Percentiles rank a stretch among this genome's conserved stretches.
These are phyloP conservation scores for Protosalanx chinensis DNA, from an alignment of 2,797 vertebrate genomes.

Conservation along the genomic window DNA sequence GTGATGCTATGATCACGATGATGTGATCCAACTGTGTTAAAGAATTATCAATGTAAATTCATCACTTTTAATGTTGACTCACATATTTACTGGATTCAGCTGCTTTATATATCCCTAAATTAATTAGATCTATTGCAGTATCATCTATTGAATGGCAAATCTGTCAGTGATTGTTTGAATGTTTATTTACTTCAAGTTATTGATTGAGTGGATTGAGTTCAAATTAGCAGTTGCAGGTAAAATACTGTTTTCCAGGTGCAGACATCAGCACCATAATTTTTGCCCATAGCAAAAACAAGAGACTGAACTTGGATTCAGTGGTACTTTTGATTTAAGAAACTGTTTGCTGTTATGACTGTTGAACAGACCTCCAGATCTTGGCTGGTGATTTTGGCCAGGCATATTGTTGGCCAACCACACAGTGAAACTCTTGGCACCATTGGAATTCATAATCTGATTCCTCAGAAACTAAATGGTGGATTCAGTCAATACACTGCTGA, in stretches of 20 bases:
- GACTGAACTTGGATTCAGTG: too few relatives aligned
- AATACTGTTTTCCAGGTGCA: too few relatives aligned
- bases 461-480: background rate
- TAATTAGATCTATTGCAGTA: background rate
- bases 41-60: background rate
- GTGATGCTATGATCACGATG: constrained; percentile 26
- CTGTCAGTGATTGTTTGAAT: too few relatives aligned
- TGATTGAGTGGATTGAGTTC: too few relatives aligned
- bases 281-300: too few relatives aligned
- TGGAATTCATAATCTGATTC: background rate
- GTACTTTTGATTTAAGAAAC: background rate
- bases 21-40: background rate
- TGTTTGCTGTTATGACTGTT: background rate
- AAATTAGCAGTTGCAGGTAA: too few relatives aligned
- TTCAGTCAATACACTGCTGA: constrained; percentile 20
- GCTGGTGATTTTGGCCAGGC: background rate
- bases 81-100: background rate
- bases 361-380: background rate
- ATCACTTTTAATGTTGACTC: background rate
- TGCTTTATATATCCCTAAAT: background rate
- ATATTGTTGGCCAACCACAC: background rate
- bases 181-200: too few relatives aligned
- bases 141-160: too few relatives aligned
- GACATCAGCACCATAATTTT: too few relatives aligned
- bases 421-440: background rate